Conservation (phyloP, 2,113 vertebrate species). For the Falco punctatus region DNA sequence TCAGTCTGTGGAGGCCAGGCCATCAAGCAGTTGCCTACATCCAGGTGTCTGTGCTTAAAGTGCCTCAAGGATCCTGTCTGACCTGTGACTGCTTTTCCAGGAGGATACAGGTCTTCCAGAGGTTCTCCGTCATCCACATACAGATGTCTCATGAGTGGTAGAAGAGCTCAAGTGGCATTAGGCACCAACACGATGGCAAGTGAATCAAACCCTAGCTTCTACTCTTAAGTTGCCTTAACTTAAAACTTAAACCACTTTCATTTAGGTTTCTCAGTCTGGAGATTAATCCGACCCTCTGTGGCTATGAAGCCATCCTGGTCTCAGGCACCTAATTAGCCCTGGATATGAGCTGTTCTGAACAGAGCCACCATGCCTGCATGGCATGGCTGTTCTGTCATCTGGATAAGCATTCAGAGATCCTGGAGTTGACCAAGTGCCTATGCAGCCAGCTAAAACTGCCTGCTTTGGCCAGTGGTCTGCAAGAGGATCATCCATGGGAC, state of each 20-base stretch:
- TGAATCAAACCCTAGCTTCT: not conserved
- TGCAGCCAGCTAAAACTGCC: not conserved
- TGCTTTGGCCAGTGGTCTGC: not conserved
- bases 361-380: not conserved
- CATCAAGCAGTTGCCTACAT: not conserved
- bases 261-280: not conserved
- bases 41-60: not conserved
- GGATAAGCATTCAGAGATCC: not conserved
- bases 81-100: not conserved
- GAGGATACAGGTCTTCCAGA: not conserved
- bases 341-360: not conserved
- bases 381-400: not conserved
- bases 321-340: not conserved
- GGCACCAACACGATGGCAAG: not conserved
- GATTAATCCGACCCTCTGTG: not conserved
- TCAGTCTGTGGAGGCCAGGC: not conserved
- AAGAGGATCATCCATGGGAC: too few species aligned
- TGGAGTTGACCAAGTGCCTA: not conserved
- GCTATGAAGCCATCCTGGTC: not conserved
- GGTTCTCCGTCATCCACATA: not conserved
- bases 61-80: not conserved
- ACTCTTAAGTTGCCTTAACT: not conserved
- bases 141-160: not conserved
- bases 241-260: not conserved
- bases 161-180: not conserved